Conservation (phyloP, 37 sponge, comb jelly and placozoan genomes). For the Cliona cf. orientalis region DNA sequence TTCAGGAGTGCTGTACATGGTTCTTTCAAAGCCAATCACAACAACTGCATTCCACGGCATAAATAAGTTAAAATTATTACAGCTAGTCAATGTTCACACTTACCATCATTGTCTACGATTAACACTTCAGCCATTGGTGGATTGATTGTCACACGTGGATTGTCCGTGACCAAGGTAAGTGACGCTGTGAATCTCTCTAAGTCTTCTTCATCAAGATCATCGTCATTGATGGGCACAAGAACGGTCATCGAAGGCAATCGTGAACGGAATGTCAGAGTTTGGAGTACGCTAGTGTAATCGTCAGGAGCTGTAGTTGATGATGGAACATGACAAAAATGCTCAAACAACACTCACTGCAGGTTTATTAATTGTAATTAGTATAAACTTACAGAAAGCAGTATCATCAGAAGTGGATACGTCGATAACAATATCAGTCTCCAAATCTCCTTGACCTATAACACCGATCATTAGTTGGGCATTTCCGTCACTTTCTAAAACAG, state of each 20-base stretch:
- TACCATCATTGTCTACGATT: conserved; percentile 39
- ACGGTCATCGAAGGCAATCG: background rate
- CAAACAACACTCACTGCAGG: background rate
- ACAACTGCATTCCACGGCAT: background rate
- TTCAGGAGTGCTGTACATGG: background rate
- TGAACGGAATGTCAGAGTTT: background rate
- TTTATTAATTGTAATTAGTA: background rate
- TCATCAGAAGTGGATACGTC: background rate
- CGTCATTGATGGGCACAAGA: background rate
- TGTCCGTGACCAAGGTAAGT: background rate
- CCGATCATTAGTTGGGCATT: conserved; percentile 2
- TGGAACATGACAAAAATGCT: background rate
- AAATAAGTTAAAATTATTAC: background rate
- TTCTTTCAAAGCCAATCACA: conserved; percentile 7
- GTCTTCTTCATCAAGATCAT: background rate
- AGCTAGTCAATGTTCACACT: background rate
- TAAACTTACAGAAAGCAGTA: conserved; percentile 34
- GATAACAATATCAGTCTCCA: background rate
- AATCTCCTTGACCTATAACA: background rate
- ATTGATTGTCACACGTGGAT: background rate
- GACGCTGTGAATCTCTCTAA: background rate
- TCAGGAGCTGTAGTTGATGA: background rate
- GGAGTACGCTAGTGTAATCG: background rate
- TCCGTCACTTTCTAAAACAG: background rate
- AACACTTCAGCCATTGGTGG: background rate